phyloP scores from a whole-genome alignment of 1,140 invertebrate species.

The Trialeurodes vaporariorum region DNA sequence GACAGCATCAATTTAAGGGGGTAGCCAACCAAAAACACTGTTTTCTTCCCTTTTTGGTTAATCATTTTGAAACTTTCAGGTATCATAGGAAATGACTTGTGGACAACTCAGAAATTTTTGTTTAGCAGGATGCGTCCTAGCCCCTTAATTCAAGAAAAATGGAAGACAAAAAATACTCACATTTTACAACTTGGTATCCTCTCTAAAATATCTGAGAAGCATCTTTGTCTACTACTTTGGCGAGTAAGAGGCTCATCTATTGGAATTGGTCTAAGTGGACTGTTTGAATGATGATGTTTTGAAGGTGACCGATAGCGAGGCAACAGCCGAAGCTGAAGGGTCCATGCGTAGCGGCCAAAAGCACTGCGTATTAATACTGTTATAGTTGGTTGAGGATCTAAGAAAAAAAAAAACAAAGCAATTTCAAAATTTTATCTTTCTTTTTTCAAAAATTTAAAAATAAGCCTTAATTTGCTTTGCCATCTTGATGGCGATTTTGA shows the following conservation, averaged over 20 bases:
- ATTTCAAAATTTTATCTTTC: no score
- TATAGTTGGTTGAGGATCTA: conserved; percentile 44
- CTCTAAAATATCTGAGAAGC: conserved; percentile 74
- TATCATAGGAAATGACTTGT: no score
- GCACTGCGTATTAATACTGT: conserved; percentile 75
- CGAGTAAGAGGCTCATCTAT: conserved; percentile 52
- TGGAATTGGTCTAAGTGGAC: conserved; percentile 65
- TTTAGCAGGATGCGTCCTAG: no score
- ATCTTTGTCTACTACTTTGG: conserved; percentile 52
- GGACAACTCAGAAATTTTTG: no score
- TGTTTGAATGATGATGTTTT: conserved; percentile 42
- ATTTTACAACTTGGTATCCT: conserved; percentile 65
- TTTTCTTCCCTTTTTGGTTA: no score
- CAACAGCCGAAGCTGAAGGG: conserved; percentile 72
- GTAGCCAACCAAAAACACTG: no score
- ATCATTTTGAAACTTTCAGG: no score
- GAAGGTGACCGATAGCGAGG: conserved; percentile 64
- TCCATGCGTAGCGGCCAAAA: conserved; percentile 90
- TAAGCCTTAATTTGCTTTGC: no score
- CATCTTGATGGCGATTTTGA: no score
- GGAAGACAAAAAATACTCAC: conserved; percentile 48
- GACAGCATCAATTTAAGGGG: no score
- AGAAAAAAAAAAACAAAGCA: conserved; percentile 13
- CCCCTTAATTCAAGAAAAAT: no score
- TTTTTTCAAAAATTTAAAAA: no score